These are phyloP conservation scores for Colostygia pectinataria DNA, from an alignment of 2,888 invertebrate species.

Conservation along the genomic window DNA sequence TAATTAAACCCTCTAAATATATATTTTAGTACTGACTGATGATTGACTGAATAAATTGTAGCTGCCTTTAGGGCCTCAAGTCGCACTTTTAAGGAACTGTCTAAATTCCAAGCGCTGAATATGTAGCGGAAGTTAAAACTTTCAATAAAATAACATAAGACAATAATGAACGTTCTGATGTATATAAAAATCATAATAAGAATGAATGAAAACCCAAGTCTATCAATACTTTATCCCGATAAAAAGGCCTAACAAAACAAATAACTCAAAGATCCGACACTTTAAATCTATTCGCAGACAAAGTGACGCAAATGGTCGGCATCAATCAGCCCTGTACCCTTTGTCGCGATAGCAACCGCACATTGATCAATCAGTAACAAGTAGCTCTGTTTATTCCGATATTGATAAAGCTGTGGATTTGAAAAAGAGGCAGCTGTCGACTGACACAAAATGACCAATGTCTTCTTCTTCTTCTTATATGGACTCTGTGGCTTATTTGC, in stretches of 20 bases:
- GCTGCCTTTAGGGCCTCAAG: no score
- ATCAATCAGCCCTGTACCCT: conserved; percentile 38
- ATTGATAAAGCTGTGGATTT: neutral
- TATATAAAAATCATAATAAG: no score
- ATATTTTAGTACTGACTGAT: no score
- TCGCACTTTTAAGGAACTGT: no score
- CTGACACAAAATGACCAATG: neutral
- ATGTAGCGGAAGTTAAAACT: no score
- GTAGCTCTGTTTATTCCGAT: conserved; percentile 18
- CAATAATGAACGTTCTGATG: no score
- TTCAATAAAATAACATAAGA: no score
- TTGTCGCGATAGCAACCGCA: conserved; percentile 39
- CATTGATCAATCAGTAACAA: conserved; percentile 37
- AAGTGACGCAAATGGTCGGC: conserved; percentile 37
- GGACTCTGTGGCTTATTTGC: no score
- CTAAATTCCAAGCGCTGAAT: no score
- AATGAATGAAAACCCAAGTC: no score
- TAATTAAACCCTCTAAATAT: no score
- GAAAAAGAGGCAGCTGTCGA: neutral
- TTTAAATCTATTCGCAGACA: conserved; percentile 40
- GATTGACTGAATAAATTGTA: no score
- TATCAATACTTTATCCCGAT: conserved; percentile 5
- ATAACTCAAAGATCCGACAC: conserved; percentile 29
- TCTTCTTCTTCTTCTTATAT: neutral
- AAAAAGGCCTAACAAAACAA: conserved; percentile 22